Base-by-base conservation (phyloP, 1,140 invertebrate species). In the Lucilia cuprina region DNA sequence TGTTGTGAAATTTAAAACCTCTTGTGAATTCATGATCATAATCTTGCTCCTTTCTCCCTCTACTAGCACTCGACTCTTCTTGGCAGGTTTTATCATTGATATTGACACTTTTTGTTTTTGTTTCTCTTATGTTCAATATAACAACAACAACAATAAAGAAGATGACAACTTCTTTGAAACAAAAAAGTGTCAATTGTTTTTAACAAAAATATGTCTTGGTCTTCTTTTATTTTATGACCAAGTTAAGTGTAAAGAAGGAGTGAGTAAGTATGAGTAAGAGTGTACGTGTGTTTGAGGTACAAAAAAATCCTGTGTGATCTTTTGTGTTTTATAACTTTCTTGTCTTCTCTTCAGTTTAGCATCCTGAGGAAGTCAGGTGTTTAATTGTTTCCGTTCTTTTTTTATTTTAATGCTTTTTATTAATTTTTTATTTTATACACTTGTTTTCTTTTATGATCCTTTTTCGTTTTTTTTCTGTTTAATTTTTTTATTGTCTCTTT, bases 301-400 rank as follows among this genome's bases (percentile, higher is more conserved):
- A 19, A 7, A 25, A 80, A 50, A 49, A 80, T 80, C 41, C 77
- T 80, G 77, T 80, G 13, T 13, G 77, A 50, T 21, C 41, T 50
- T 80, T 41, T 21, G 8, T 80, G 41, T 49, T 21, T 49, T 41
- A 41, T 70, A 60, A 55, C 47, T 49, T 55, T 12, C 65, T 82
- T 49, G 12, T 74, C 25, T 30, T 30, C 25, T 30, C 25, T 30
- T 30, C 25, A 2, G 25, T 30, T 35, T 47, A 60, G 84, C 84
- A 85, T 85, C 84, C 84, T 85, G 84, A 84, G 84, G 84, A 85
- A 85, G 84, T 85, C 84, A 84, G 78, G 84, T 85, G 84, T 35
- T 84, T 85, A 85, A 85, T 85, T 85, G 84, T 85, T 85, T 85
- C 84, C 84, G 83, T 82, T 84, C 74, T 83, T 84, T 2, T 41